Evolutionary conservation across 2,113 vertebrate species (phyloP), one percentile per base, ranked within the genome.

Genomic region (Pygoscelis antarcticus): DNA sequence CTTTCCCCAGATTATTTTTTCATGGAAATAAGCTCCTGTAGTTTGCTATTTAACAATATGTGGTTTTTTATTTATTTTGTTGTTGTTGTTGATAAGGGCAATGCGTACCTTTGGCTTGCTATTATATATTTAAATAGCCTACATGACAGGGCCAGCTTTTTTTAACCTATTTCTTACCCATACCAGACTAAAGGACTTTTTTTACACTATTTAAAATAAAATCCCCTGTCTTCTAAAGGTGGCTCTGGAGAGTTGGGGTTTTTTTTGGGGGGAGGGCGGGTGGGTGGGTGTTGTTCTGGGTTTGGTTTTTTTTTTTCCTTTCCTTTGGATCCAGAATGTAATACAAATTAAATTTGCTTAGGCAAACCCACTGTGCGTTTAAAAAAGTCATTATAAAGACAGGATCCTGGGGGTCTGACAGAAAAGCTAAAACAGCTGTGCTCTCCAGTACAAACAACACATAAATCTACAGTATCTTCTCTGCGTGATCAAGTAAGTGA

Each of bases 401-500:
- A 13, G 44, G 21, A 90, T 94, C 52, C 64, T 90, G 78, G 55
- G 93, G 88, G 79, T 92, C 81, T 96, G 97, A 86, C 93, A 94
- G 93, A 77, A 88, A 96, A 97, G 44, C 83, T 90, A 76, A 96
- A 95, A 6, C 90, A 97, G 85, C 85, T 97, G 95, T 87, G 87
- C 85, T 90, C 44, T 94, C 38, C 60, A 75, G 85, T 87, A 54
- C 88, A 92, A 96, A 92, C 75, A 95, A 83, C 46, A 69, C 54
- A 71, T 89, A 94, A 96, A 96, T 97, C 84, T 88, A 12, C 71
- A 71, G 38, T 89, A 83, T 96, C 91, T 93, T 84, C 81, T 88
- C 60, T 85, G 87, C 71, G 11, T 51, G 46, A 91, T 93, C 89
- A 93, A 96, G 32, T 76, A 95, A 93, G 36, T 62, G 34, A 91